Evolutionary conservation across 2,797 vertebrate genomes (phyloP).

Genomic region (Tamandua tetradactyla): DNA sequence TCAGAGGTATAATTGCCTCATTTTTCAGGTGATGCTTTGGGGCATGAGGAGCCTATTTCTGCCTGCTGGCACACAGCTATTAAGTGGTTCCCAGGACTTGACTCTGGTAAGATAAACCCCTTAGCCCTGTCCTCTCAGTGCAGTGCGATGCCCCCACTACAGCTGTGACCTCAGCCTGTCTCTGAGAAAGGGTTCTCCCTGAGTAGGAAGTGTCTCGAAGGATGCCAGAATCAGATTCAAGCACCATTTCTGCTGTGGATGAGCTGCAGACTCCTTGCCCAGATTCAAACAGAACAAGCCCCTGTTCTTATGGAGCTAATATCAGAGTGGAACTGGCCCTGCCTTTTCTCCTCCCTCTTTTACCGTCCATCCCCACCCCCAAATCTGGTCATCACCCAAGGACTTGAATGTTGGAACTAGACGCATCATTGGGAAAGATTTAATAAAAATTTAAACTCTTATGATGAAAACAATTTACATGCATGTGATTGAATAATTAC

Average conservation of each 20-base stretch:
- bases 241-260: neutral
- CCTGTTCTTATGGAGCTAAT: neutral
- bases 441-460: slow-evolving; percentile 28
- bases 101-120: neutral
- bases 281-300: neutral
- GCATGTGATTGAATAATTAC: neutral
- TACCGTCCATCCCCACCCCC: neutral
- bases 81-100: neutral
- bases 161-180: neutral
- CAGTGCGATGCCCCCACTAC: neutral
- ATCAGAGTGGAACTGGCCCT: neutral
- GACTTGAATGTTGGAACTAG: neutral
- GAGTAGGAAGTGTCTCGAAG: neutral
- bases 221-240: neutral
- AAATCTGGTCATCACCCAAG: neutral
- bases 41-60: neutral
- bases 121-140: neutral
- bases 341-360: neutral
- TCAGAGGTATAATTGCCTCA: neutral
- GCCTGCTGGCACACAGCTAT: neutral
- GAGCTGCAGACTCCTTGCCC: neutral
- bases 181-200: neutral
- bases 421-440: neutral
- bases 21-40: neutral
- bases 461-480: neutral